These are phyloP conservation scores for Nasonovia ribisnigri DNA, from an alignment of 2,888 invertebrate genomes.

Conservation along the genomic window DNA sequence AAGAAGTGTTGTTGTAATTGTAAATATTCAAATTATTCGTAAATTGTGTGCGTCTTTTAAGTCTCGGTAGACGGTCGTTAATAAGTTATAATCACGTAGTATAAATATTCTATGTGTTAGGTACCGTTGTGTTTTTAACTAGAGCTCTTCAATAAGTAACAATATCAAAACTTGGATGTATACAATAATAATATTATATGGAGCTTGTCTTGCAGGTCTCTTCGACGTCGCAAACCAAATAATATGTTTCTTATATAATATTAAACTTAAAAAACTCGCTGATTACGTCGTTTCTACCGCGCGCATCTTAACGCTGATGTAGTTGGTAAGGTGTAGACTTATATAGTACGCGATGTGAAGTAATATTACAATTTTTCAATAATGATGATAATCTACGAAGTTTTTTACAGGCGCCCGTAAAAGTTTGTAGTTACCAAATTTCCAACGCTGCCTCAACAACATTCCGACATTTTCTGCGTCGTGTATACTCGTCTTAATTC, in stretches of 20 bases:
- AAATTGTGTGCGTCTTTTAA: not conserved
- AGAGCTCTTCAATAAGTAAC: not conserved
- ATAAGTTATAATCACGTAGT: not conserved
- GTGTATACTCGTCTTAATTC: not conserved
- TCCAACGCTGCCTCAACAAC: not conserved
- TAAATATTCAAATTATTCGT: not conserved
- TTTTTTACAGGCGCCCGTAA: not conserved
- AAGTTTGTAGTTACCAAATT: not conserved
- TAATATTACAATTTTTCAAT: not conserved
- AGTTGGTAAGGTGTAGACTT: not conserved
- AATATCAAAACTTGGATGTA: not conserved
- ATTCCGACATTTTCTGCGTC: not conserved
- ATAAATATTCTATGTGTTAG: not conserved
- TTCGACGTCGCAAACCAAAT: not conserved
- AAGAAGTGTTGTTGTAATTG: not conserved
- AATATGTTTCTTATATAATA: not conserved
- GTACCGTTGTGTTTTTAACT: not conserved
- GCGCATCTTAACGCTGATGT: not conserved
- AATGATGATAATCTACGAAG: not conserved
- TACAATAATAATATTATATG: not conserved
- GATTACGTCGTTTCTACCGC: not conserved
- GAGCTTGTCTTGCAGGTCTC: not conserved
- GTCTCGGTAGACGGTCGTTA: not conserved
- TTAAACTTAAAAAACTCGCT: not conserved
- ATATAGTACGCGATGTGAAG: not conserved